Conservation (phyloP, 2,797 vertebrate genomes). For the Arrhamphus sclerolepis region DNA sequence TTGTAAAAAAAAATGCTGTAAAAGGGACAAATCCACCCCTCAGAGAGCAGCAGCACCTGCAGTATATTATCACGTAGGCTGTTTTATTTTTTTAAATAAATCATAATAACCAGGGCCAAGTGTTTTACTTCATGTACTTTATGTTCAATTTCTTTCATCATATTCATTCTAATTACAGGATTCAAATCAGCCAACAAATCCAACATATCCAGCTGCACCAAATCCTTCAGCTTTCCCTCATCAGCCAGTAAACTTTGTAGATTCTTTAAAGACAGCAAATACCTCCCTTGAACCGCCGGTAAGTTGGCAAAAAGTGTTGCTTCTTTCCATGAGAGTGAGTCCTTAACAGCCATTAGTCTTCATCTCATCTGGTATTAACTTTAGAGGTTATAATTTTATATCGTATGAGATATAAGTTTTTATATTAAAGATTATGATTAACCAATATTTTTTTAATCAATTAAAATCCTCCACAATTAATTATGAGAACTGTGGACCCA, state of each 20-base stretch:
- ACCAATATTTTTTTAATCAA: not conserved
- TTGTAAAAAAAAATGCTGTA: slow-evolving; percentile 38
- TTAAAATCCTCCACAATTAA: not conserved
- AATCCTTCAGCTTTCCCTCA: slow-evolving; percentile 5
- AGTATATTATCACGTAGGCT: slow-evolving; percentile 38
- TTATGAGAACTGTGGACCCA: too few species aligned
- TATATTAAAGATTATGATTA: too few species aligned
- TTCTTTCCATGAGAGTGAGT: not conserved
- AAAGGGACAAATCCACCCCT: slow-evolving; percentile 14
- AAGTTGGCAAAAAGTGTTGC: not conserved
- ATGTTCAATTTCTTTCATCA: not conserved
- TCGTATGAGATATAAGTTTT: too few species aligned
- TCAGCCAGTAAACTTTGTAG: not conserved
- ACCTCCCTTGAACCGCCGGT: slow-evolving; percentile 7
- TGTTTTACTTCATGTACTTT: not conserved
- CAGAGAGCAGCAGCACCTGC: slow-evolving; percentile 5
- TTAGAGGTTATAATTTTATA: not conserved
- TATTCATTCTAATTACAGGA: slow-evolving; percentile 21
- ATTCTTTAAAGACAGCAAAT: not conserved
- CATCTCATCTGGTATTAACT: not conserved
- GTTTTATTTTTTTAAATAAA: not conserved
- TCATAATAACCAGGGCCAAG: not conserved
- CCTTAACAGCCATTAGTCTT: too few species aligned
- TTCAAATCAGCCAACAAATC: not conserved
- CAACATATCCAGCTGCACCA: slow-evolving; percentile 12